Conservation (phyloP, 2,888 invertebrate species). For the Trissonchulus sp. region DNA sequence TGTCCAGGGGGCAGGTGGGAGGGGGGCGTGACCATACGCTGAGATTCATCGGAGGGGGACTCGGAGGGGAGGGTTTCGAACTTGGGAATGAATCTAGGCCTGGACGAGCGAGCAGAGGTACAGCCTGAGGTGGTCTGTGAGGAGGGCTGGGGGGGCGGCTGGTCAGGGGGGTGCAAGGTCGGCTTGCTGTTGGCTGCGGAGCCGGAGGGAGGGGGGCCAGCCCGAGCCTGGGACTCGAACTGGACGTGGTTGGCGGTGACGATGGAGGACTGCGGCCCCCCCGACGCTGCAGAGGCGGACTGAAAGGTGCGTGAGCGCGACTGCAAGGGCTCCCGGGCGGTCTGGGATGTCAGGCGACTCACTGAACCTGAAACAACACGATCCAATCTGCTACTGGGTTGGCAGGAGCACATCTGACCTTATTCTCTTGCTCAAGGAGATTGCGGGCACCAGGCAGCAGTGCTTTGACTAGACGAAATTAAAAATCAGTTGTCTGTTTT, state of each 20-base stretch:
- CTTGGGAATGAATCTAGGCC: conserved; percentile 19
- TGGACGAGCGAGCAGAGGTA: not conserved
- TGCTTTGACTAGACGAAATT: no score
- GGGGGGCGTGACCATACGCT: conserved; percentile 15
- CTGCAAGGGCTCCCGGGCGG: not conserved
- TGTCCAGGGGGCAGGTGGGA: not conserved
- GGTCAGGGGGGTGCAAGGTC: not conserved
- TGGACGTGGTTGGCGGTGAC: not conserved
- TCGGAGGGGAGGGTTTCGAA: conserved; percentile 21
- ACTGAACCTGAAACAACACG: not conserved
- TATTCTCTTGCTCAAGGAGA: no score
- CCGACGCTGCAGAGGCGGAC: not conserved
- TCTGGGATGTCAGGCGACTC: not conserved
- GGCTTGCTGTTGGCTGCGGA: not conserved
- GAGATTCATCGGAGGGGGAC: conserved; percentile 17
- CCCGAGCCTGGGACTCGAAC: not conserved
- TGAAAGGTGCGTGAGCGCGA: not conserved
- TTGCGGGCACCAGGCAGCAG: no score
- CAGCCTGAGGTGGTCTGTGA: no score
- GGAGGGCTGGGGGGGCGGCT: not conserved
- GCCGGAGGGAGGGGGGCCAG: not conserved
- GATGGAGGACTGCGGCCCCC: no score
- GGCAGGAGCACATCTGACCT: no score
- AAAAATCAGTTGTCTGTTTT: no score
- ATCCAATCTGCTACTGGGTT: no score